Conservation (phyloP, 1,140 invertebrate species). For the Schlechtendalia chinensis region DNA sequence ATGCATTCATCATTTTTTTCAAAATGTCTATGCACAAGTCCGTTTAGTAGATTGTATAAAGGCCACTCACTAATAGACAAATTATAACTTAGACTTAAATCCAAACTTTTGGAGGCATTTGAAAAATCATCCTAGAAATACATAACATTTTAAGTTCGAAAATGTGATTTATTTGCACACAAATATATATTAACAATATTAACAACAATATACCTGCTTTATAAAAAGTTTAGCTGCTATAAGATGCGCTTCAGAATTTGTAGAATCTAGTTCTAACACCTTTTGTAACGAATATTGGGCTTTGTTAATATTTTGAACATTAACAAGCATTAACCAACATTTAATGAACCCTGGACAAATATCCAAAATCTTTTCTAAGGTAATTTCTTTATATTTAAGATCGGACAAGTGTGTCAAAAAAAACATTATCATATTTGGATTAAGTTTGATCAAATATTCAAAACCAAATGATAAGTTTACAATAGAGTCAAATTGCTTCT, state of each 20-base stretch:
- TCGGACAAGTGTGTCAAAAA: slow-evolving; percentile 60
- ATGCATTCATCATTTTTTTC: slow-evolving; percentile 73
- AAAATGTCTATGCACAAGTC: slow-evolving; percentile 76
- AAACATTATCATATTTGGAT: slow-evolving; percentile 83
- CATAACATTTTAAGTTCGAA: slow-evolving; percentile 52
- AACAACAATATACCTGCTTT: slow-evolving; percentile 54
- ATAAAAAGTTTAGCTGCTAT: slow-evolving; percentile 83
- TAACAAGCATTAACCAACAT: slow-evolving; percentile 61
- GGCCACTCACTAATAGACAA: slow-evolving; percentile 89
- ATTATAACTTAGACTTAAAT: slow-evolving; percentile 85
- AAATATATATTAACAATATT: not conserved
- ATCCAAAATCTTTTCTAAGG: slow-evolving; percentile 61
- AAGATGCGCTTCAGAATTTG: slow-evolving; percentile 78
- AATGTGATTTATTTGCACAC: not conserved
- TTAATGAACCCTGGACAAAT: slow-evolving; percentile 78
- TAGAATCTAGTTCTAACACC: slow-evolving; percentile 70
- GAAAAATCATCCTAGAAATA: slow-evolving; percentile 68
- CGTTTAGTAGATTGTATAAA: slow-evolving; percentile 83
- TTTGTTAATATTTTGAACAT: slow-evolving; percentile 65
- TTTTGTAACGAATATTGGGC: slow-evolving; percentile 60
- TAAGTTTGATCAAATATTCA: slow-evolving; percentile 71
- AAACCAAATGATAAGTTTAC: slow-evolving; percentile 69
- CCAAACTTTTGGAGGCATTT: slow-evolving; percentile 78
- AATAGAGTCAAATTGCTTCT: slow-evolving; percentile 66
- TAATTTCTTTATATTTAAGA: slow-evolving; percentile 27